Evolutionary conservation across 2,797 vertebrate species (phyloP).

Genomic region (Antennarius maculatus): DNA sequence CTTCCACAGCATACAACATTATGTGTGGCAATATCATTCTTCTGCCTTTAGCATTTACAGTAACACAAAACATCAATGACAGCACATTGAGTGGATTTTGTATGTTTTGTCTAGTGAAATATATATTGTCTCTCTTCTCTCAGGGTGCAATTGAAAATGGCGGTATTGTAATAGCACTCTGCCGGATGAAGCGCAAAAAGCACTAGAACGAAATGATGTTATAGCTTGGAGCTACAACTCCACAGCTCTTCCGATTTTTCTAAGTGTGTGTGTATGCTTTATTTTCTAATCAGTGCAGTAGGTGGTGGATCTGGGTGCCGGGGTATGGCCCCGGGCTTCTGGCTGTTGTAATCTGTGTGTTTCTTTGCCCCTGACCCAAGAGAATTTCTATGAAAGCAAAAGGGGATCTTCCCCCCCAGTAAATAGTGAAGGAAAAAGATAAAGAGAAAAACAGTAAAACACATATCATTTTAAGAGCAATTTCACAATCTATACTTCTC

Average conservation of each 20-base stretch:
- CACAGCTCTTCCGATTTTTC: constrained; percentile 44
- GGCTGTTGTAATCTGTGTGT: constrained; percentile 67
- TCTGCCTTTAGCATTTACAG: constrained; percentile 65
- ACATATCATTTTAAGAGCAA: constrained; percentile 13
- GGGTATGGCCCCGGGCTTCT: constrained; percentile 62
- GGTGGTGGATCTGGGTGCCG: constrained; percentile 52
- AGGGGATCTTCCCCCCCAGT: constrained; percentile 42
- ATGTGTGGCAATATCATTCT: constrained; percentile 57
- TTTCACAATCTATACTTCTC: constrained; percentile 19
- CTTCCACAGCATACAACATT: constrained; percentile 37
- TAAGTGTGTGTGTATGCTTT: constrained; percentile 62
- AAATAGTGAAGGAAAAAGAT: constrained; percentile 40
- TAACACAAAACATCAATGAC: constrained; percentile 63
- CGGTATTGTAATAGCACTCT: constrained; percentile 71
- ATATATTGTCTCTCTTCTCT: constrained; percentile 71
- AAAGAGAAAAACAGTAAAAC: constrained; percentile 57
- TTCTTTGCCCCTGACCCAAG: constrained; percentile 68
- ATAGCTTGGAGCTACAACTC: constrained; percentile 76
- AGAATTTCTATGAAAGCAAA: constrained; percentile 56
- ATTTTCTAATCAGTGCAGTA: constrained; percentile 76
- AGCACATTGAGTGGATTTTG: constrained; percentile 49
- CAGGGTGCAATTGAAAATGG: constrained; percentile 72
- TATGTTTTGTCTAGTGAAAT: constrained; percentile 72
- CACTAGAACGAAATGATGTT: constrained; percentile 79
- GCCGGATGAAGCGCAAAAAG: constrained; percentile 70